Base-by-base conservation (phyloP, 2,113 vertebrate species). In the Phalacrocorax pelagicus region DNA sequence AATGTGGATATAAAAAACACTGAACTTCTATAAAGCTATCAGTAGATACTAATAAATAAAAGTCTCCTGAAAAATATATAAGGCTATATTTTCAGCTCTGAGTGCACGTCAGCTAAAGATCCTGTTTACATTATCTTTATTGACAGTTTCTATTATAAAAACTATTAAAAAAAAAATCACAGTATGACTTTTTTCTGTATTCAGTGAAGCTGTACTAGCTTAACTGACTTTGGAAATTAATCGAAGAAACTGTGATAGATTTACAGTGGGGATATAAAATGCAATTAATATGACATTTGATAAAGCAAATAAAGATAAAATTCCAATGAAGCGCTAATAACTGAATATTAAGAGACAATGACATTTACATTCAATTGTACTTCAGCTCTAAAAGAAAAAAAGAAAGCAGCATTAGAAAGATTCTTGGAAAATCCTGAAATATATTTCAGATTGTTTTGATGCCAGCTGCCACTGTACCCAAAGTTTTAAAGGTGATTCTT, bases 301-400 rank as follows among this genome's bases (percentile, higher is more conserved):
- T 91, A 96, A 82, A 89, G 70, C 97, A 95, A 97, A 96, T 92
- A 94, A 92, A 94, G 94, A 96, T 94, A 80, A 92, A 94, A 94
- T 92, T 95, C 34, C 74, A 89, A 57, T 42, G 40, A 89, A 81
- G 83, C 13, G 40, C 80, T 94, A 91, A 91, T 94, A 95, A 97
- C 70, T 81, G 65, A 91, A 94, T 95, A 94, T 89, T 92, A 92
- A 52, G 79, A 89, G 82, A 78, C 46, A 81, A n/a, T 65, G 52
- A 71, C 36, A 79, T 79, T 86, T 44, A 65, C 22, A 87, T 49
- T 89, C 7, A 75, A 62, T 96, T 73, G 59, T 79, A 74, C 15
- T 84, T 21, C 4, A 57, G 59, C 72, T 92, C 49, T 78, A 58
- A 54, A 69, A 69, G 78, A 67, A 89, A 72, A 58, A 54, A 69